Conservation (phyloP, 2,888 invertebrate genomes). For the Anthoptus insignis region DNA sequence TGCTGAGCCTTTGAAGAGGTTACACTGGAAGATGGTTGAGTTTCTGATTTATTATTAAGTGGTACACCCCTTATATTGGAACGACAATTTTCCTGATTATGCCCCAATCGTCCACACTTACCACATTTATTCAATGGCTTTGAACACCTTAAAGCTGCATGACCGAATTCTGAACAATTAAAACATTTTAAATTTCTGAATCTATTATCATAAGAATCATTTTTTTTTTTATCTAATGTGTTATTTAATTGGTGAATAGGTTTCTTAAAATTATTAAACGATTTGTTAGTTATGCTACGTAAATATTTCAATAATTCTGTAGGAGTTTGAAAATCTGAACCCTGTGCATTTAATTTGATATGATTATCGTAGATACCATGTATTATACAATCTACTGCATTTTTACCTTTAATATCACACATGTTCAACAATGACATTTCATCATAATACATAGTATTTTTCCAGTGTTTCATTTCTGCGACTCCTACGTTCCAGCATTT, state of each 20-base stretch:
- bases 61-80: no score
- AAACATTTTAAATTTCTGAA: slow-evolving; percentile 10
- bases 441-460: slow-evolving; percentile 41
- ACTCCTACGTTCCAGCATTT: slow-evolving; percentile 44
- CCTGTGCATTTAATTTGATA: slow-evolving; percentile 42
- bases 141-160: slow-evolving; percentile 15
- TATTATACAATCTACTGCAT: slow-evolving; percentile 46
- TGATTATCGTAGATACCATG: slow-evolving; percentile 44
- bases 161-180: slow-evolving; percentile 23
- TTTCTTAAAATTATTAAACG: neutral
- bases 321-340: slow-evolving; percentile 19
- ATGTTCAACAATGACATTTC: slow-evolving; percentile 39
- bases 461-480: slow-evolving; percentile 41
- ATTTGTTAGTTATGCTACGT: slow-evolving; percentile 26
- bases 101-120: slow-evolving; percentile 22
- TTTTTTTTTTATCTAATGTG: neutral
- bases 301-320: slow-evolving; percentile 30
- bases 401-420: slow-evolving; percentile 39
- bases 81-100: slow-evolving; percentile 8
- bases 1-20: neutral
- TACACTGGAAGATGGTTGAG: neutral
- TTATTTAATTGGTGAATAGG: neutral
- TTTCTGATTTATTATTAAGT: no score
- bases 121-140: slow-evolving; percentile 13
- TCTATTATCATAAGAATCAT: neutral